These are phyloP conservation scores for Orthonychiurus folsomi DNA, from an alignment of 2,888 invertebrate species.

Conservation along the genomic window DNA sequence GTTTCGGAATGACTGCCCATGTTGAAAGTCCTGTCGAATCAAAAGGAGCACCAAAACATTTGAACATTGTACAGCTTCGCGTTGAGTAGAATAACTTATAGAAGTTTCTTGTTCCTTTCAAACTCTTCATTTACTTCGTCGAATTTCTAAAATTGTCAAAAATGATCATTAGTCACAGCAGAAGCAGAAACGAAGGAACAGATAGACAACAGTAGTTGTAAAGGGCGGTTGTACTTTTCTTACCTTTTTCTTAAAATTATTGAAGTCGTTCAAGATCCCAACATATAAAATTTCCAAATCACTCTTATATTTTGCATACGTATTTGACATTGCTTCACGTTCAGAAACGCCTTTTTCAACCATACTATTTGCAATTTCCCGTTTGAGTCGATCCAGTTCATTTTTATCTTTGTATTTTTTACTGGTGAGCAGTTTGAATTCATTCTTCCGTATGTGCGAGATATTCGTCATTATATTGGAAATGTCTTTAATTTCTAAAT, in stretches of 20 bases:
- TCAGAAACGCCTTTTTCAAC: slow-evolving; percentile 86
- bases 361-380: slow-evolving; percentile 70
- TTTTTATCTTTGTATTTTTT: slow-evolving; percentile 81
- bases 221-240: not conserved
- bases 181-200: not conserved
- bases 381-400: slow-evolving; percentile 73
- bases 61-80: no score
- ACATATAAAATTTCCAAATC: not conserved
- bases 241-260: not conserved
- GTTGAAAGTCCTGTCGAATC: no score
- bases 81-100: no score
- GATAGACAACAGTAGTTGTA: no score
- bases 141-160: slow-evolving; percentile 1
- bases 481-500: slow-evolving; percentile 60
- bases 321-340: slow-evolving; percentile 56
- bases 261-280: not conserved
- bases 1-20: not conserved
- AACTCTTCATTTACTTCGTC: not conserved
- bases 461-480: slow-evolving; percentile 68
- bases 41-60: no score
- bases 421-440: slow-evolving; percentile 74
- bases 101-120: not conserved
- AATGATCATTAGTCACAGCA: not conserved
- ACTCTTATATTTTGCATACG: slow-evolving; percentile 18
- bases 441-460: slow-evolving; percentile 72